phyloP scores from a whole-genome alignment of 2,797 vertebrate genomes.

The Rhinoraja longicauda region DNA sequence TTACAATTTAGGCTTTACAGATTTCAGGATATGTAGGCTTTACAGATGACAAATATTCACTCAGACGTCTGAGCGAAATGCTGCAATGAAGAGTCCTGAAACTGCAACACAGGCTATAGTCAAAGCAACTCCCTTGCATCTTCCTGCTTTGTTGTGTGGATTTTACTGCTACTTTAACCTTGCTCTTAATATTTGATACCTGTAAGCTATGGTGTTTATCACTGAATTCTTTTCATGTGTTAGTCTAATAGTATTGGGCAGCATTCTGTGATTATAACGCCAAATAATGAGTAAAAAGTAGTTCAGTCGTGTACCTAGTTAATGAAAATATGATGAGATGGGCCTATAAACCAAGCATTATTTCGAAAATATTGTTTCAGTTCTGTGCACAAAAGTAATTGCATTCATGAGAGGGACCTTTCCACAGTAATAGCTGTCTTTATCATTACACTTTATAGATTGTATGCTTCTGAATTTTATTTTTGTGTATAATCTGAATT shows the following conservation, averaged over 20 bases:
- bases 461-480: not conserved
- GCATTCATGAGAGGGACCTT: constrained; percentile 11
- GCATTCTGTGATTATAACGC: not conserved
- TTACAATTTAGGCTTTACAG: no score
- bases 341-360: constrained; percentile 19
- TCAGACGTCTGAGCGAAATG: no score
- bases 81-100: not conserved
- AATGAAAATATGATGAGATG: constrained; percentile 13
- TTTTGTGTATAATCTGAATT: constrained; percentile 22
- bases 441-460: constrained; percentile 6
- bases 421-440: constrained; percentile 20
- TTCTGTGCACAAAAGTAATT: constrained; percentile 5
- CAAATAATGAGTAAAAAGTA: not conserved
- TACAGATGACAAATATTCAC: not conserved
- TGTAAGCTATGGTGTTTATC: constrained; percentile 11
- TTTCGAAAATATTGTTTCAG: not conserved
- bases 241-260: not conserved
- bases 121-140: not conserved
- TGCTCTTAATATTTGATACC: not conserved
- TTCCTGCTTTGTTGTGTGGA: not conserved
- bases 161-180: constrained; percentile 10
- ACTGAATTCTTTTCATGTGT: not conserved
- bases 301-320: not conserved
- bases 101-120: not conserved
- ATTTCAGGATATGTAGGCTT: no score